Conservation (phyloP, 2,888 invertebrate species). For the Calameuta idolon region DNA sequence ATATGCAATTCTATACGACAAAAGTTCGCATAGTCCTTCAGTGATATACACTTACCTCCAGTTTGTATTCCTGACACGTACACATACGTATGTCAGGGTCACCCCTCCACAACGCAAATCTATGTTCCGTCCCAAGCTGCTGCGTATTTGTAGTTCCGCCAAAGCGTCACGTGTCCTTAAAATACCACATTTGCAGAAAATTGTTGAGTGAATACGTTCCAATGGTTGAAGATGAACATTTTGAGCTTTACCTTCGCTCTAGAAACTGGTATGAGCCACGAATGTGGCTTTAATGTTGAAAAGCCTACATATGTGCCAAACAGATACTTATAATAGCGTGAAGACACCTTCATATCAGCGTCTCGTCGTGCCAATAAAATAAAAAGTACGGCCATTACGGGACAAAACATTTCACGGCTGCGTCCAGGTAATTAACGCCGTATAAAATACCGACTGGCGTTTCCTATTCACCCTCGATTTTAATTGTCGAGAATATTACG, state of each 20-base stretch:
- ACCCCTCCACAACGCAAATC: background rate
- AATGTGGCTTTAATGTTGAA: background rate
- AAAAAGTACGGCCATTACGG: background rate
- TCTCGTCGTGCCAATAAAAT: background rate
- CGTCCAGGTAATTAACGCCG: background rate
- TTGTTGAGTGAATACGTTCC: constrained; percentile 2
- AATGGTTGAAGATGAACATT: background rate
- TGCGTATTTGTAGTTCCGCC: constrained; percentile 22
- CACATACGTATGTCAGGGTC: background rate
- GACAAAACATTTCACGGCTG: background rate
- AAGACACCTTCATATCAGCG: background rate
- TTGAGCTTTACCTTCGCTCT: background rate
- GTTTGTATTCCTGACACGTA: background rate
- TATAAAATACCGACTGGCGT: background rate
- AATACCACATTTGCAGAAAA: constrained; percentile 21
- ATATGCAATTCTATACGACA: background rate
- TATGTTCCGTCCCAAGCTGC: background rate
- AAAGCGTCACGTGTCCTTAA: constrained; percentile 21
- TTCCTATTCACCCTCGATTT: background rate
- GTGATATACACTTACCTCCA: background rate
- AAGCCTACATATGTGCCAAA: background rate
- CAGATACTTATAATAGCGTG: background rate
- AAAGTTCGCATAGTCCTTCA: background rate
- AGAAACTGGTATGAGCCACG: background rate
- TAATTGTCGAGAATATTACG: background rate